A percentile compares a stretch with the other conserved stretches of the same genome.
phyloP scores from a whole-genome alignment of 1,140 invertebrate genomes.

The Condylostylus longicornis region DNA sequence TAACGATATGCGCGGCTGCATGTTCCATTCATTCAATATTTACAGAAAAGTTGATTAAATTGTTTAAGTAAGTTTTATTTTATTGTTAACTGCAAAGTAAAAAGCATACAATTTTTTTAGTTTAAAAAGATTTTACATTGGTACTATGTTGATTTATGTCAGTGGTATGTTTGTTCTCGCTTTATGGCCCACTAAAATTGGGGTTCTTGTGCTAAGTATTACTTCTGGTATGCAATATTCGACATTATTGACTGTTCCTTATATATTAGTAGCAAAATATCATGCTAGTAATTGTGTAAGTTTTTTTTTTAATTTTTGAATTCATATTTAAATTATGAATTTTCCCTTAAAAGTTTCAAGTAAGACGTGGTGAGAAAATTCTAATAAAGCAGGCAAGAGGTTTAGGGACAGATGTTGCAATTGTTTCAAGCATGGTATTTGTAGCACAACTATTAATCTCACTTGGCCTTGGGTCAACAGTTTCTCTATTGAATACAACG shows the following conservation, averaged over 20 bases:
- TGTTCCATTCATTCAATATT: conserved; percentile 56
- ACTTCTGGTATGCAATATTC: conserved; percentile 65
- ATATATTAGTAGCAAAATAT: conserved; percentile 58
- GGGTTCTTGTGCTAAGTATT: conserved; percentile 49
- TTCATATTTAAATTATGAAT: not conserved
- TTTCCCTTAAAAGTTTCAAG: conserved; percentile 27
- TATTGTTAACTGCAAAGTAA: not conserved
- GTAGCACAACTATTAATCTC: conserved; percentile 40
- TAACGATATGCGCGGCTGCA: conserved; percentile 62
- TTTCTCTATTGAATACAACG: not conserved
- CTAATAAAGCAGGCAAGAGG: conserved; percentile 36
- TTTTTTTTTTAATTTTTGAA: not conserved
- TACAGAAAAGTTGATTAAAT: conserved; percentile 54
- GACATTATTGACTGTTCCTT: conserved; percentile 67
- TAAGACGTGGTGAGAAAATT: conserved; percentile 26
- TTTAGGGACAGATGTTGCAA: conserved; percentile 58
- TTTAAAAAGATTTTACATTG: conserved; percentile 33
- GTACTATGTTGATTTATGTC: conserved; percentile 52
- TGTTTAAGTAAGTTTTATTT: conserved; percentile 39
- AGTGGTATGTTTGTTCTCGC: conserved; percentile 57
- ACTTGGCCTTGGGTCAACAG: not conserved
- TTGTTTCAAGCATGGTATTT: conserved; percentile 63
- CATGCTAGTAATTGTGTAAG: conserved; percentile 50
- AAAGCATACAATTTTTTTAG: conserved; percentile 29
- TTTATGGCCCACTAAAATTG: conserved; percentile 38